A percentile compares a stretch with the other conserved stretches of the same genome.
These are phyloP conservation scores for Hirundo rustica DNA, from an alignment of 2,797 vertebrate species.

Conservation along the genomic window DNA sequence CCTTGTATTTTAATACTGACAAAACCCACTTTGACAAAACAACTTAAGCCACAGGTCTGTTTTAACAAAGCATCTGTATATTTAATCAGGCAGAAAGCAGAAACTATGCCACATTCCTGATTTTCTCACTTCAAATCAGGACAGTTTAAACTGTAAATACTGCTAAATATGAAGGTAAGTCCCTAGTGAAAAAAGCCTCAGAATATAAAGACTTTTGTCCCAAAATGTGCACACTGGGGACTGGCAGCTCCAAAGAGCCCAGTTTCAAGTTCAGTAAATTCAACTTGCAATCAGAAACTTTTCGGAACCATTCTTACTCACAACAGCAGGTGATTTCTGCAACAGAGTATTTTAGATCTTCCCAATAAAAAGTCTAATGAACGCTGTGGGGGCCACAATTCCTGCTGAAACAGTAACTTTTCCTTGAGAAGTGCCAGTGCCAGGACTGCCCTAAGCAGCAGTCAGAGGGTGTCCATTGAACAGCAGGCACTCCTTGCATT, in stretches of 20 bases:
- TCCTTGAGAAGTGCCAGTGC: not conserved
- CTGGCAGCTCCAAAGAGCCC: not conserved
- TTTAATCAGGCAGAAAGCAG: not conserved
- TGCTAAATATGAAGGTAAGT: not conserved
- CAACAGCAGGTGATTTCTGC: slow-evolving; percentile 10
- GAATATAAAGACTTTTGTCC: not conserved
- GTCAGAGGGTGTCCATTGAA: not conserved
- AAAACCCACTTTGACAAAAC: not conserved
- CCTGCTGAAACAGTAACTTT: slow-evolving; percentile 8
- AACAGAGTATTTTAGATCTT: slow-evolving; percentile 14
- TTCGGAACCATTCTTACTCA: not conserved
- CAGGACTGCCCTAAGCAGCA: not conserved
- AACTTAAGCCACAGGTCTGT: not conserved
- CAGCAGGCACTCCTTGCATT: not conserved
- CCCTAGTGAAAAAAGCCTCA: not conserved
- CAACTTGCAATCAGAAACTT: slow-evolving; percentile 23
- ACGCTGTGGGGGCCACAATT: not conserved
- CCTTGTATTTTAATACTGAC: not conserved
- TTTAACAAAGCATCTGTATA: not conserved
- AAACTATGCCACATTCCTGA: not conserved
- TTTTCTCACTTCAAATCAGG: not conserved
- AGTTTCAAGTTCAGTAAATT: slow-evolving; percentile 40
- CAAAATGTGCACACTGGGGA: not conserved
- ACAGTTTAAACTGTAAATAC: not conserved
- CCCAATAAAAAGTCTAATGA: slow-evolving; percentile 33